phyloP scores from a whole-genome alignment of 2,113 vertebrate genomes.

The Vireo altiloquus region DNA sequence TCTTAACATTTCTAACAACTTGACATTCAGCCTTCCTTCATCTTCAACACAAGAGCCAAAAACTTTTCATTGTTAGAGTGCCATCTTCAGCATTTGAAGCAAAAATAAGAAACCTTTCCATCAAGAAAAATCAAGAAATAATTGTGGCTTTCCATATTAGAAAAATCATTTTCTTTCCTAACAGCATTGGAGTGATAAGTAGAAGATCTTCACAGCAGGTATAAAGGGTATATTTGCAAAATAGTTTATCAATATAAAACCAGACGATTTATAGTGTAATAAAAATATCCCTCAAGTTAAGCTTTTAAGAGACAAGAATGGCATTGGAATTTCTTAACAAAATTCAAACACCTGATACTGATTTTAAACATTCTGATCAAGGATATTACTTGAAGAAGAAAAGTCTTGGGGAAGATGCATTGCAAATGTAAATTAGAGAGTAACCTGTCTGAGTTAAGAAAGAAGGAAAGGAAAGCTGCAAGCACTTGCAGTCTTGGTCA shows the following conservation, averaged over 20 bases:
- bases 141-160: not conserved
- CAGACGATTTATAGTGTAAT: not conserved
- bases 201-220: not conserved
- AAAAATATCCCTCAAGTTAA: not conserved
- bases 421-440: not conserved
- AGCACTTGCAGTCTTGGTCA: not conserved
- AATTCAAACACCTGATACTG: not conserved
- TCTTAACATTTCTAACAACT: not conserved
- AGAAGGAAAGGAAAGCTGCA: not conserved
- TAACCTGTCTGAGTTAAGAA: not conserved
- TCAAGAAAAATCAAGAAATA: not conserved
- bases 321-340: not conserved
- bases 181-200: not conserved
- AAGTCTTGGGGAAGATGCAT: not conserved
- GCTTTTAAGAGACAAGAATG: not conserved
- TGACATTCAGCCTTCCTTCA: not conserved
- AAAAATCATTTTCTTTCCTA: not conserved
- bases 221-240: not conserved
- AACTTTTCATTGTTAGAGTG: not conserved
- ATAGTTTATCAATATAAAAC: not conserved
- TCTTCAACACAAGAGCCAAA: not conserved
- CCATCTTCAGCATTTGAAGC: constrained; percentile 11
- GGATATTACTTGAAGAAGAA: not conserved
- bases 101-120: not conserved
- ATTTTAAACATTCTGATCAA: not conserved